Base-by-base conservation (phyloP, 2,797 vertebrate species). In the Nannoperca australis region DNA sequence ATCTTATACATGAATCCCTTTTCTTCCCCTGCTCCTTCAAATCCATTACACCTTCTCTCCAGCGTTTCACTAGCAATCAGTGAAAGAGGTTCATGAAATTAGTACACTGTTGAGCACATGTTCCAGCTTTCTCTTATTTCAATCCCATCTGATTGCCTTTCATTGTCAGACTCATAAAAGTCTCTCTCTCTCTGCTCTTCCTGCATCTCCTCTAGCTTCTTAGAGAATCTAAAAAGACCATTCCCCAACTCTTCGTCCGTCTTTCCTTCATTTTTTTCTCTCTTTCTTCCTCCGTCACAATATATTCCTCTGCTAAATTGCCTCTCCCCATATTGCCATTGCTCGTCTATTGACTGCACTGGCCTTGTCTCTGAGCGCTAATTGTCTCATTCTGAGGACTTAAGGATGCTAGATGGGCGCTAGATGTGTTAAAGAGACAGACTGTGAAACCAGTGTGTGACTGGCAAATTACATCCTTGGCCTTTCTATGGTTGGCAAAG, bases 391-490 rank as follows among this genome's bases (percentile, higher is more conserved):
- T 91, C 85, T 53, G 79, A 87, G 88, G 85, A 88, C 91, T 91
- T 92, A 89, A 89, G 90, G 89, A 90, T 91, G 89, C 89, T 81
- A 84, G 90, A 93, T 89, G 87, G 88, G 86, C 45, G 42, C 85
- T 69, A 80, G 91, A 91, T 87, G 91, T 90, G 92, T 88, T 88
- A 87, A 89, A 91, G 86, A 92, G 88, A 92, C 87, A 53, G 89
- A 89, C 79, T 85, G 88, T 76, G 79, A 89, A 86, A 90, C 84
- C 86, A 89, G 89, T 90, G 90, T 92, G 87, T 90, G 88, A 92
- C 85, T 91, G 91, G 88, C 84, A 91, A 94, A 93, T 93, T 87
- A 94, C 93, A 91, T 93, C 92, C 88, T 88, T 93, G 93, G 92
- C 91, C 93, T 94, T 92, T 94, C 90, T 91, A 84, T 89, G 83